These are phyloP conservation scores for Proterorhinus semilunaris DNA, from an alignment of 2,113 vertebrate genomes.

Conservation along the genomic window DNA sequence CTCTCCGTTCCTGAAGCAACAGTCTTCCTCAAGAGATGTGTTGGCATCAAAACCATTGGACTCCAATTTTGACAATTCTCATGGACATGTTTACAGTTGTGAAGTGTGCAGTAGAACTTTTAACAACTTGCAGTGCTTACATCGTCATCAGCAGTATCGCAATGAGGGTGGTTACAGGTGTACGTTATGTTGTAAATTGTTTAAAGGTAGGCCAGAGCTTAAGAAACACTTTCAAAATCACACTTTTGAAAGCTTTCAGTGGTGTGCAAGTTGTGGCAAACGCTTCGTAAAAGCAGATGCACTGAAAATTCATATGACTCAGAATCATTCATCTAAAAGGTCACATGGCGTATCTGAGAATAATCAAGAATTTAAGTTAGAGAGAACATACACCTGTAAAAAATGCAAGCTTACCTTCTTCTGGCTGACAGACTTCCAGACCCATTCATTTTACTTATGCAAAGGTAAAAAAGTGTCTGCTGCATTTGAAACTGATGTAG, in stretches of 20 bases:
- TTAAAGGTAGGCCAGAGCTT: constrained; percentile 66
- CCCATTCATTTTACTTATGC: constrained; percentile 74
- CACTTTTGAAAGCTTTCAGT: constrained; percentile 70
- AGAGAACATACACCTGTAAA: constrained; percentile 73
- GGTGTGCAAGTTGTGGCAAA: constrained; percentile 76
- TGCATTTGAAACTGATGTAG: constrained; percentile 36
- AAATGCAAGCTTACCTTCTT: constrained; percentile 76
- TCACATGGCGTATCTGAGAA: constrained; percentile 46
- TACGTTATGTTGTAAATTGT: constrained; percentile 77
- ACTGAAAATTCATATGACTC: constrained; percentile 73
- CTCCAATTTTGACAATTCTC: constrained; percentile 41
- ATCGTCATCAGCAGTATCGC: constrained; percentile 76
- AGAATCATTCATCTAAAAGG: constrained; percentile 46
- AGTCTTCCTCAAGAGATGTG: constrained; percentile 33
- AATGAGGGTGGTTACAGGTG: constrained; percentile 77
- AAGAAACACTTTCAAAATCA: constrained; percentile 74
- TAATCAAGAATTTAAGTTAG: constrained; percentile 57
- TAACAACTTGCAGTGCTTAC: constrained; percentile 70
- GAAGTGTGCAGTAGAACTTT: constrained; percentile 77
- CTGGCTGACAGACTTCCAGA: constrained; percentile 80
- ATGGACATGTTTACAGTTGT: constrained; percentile 63
- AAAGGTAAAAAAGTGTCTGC: constrained; percentile 55
- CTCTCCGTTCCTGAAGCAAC: constrained; percentile 42
- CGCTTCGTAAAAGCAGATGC: constrained; percentile 75
- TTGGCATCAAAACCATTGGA: constrained; percentile 45